These are phyloP conservation scores for Pseudococcus viburni DNA, from an alignment of 2,888 invertebrate genomes.

Conservation along the genomic window DNA sequence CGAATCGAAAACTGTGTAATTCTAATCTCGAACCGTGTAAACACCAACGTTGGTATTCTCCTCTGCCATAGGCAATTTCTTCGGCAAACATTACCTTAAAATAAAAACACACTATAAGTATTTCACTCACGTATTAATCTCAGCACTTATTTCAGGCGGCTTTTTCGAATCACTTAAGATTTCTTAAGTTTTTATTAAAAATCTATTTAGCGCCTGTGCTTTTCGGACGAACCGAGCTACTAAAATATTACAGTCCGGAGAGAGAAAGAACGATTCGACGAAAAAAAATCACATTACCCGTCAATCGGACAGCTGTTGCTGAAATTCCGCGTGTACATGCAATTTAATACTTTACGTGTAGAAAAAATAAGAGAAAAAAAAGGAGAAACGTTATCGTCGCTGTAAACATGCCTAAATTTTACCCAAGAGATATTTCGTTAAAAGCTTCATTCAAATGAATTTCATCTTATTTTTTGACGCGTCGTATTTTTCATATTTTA, in stretches of 20 bases:
- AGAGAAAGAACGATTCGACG: neutral
- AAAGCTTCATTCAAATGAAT: slow-evolving; percentile 58
- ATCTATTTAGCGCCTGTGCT: slow-evolving; percentile 9
- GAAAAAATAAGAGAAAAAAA: slow-evolving; percentile 2
- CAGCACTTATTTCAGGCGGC: slow-evolving; percentile 52
- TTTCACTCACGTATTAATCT: slow-evolving; percentile 56
- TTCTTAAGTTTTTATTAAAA: slow-evolving; percentile 54
- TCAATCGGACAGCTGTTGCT: slow-evolving; percentile 58
- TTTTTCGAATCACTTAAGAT: slow-evolving; percentile 50
- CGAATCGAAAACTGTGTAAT: slow-evolving; percentile 4
- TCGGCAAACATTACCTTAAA: slow-evolving; percentile 19
- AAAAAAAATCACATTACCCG: slow-evolving; percentile 45
- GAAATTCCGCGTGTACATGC: slow-evolving; percentile 8
- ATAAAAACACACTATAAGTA: slow-evolving; percentile 35
- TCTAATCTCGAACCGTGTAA: slow-evolving; percentile 13
- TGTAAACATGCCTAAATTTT: slow-evolving; percentile 28
- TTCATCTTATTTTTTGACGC: slow-evolving; percentile 54
- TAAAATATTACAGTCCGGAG: neutral
- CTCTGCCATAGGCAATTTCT: neutral
- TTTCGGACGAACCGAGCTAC: neutral
- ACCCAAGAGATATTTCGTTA: slow-evolving; percentile 57
- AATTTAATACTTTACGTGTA: slow-evolving; percentile 26
- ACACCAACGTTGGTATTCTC: slow-evolving; percentile 45
- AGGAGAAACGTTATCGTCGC: neutral
- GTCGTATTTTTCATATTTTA: slow-evolving; percentile 41